Evolutionary conservation across 2,888 invertebrate species (phyloP).

Genomic region (Amaurobius ferox): DNA sequence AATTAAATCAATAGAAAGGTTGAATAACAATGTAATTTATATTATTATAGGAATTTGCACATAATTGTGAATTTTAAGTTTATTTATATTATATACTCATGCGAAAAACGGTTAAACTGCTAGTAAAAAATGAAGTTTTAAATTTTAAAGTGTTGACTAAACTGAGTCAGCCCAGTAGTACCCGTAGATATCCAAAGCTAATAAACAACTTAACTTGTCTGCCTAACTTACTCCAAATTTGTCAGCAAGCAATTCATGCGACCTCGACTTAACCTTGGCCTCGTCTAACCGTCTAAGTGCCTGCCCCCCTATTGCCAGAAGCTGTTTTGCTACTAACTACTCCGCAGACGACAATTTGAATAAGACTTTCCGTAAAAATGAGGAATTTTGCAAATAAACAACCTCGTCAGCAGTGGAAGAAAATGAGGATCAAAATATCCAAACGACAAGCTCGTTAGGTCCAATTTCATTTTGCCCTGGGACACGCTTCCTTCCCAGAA

Average conservation of each 20-base stretch:
- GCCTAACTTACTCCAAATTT: neutral
- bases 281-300: neutral
- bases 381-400: neutral
- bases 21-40: no score
- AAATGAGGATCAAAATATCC: constrained; percentile 11
- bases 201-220: no score
- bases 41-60: no score
- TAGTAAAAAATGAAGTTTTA: no score
- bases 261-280: constrained; percentile 8
- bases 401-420: neutral
- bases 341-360: neutral
- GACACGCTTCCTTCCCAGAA: neutral
- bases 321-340: neutral
- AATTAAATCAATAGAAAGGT: no score
- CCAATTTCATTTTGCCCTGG: neutral
- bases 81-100: no score
- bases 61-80: no score
- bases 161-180: no score
- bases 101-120: no score
- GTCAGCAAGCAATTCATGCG: neutral
- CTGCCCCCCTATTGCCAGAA: neutral
- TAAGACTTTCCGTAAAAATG: neutral
- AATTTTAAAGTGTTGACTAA: no score
- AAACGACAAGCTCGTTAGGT: neutral
- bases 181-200: no score